These are phyloP conservation scores for Alentia gelatinosa DNA, from an alignment of 2,888 invertebrate genomes.

Conservation along the genomic window DNA sequence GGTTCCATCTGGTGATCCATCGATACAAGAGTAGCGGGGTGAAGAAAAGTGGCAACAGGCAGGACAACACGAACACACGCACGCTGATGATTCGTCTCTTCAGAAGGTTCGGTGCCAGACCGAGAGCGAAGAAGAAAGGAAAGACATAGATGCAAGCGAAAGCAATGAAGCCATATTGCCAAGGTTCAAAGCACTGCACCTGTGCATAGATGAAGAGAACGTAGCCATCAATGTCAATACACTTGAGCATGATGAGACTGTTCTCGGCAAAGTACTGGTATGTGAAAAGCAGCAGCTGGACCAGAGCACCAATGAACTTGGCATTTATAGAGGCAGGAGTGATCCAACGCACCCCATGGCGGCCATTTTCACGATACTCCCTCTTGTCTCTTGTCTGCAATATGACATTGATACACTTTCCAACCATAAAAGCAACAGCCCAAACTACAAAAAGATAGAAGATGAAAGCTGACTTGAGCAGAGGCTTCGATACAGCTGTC, in stretches of 20 bases:
- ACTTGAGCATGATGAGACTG: slow-evolving; percentile 49
- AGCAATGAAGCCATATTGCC: slow-evolving; percentile 37
- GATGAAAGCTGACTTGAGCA: slow-evolving; percentile 25
- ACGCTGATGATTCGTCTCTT: slow-evolving; percentile 14
- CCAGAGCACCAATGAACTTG: slow-evolving; percentile 13
- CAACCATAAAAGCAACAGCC: slow-evolving; percentile 5
- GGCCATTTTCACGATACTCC: background rate
- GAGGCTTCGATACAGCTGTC: slow-evolving; percentile 32
- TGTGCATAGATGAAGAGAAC: slow-evolving; percentile 37
- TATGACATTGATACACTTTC: background rate
- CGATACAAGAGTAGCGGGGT: background rate
- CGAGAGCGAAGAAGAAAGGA: slow-evolving; percentile 26
- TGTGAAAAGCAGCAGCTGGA: slow-evolving; percentile 38
- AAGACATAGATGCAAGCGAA: slow-evolving; percentile 42
- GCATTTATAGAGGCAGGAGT: slow-evolving; percentile 28
- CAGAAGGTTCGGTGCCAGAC: slow-evolving; percentile 18
- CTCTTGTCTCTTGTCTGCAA: background rate
- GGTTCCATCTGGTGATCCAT: background rate
- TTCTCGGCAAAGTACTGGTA: slow-evolving; percentile 56
- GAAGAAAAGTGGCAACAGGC: slow-evolving; percentile 5
- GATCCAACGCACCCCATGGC: background rate
- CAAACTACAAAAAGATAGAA: slow-evolving; percentile 32
- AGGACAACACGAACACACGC: background rate
- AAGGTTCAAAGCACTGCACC: background rate
- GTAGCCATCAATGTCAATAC: background rate